Conservation (phyloP, 2,888 invertebrate genomes). For the Cactoblastis cactorum region DNA sequence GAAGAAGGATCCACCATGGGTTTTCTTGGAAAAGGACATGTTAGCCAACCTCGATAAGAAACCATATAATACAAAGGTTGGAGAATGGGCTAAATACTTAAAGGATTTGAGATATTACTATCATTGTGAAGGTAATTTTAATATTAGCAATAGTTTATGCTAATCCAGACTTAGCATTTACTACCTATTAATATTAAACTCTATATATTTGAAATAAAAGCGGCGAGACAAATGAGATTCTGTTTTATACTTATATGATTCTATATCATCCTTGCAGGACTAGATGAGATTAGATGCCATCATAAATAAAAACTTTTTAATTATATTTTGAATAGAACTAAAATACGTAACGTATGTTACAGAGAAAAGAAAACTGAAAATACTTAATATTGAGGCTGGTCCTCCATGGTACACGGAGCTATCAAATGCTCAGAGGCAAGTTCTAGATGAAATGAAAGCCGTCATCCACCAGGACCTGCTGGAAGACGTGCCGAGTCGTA, state of each 20-base stretch:
- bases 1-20: slow-evolving; percentile 62
- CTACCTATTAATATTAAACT: not conserved
- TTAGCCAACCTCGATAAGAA: slow-evolving; percentile 45
- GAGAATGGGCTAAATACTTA: slow-evolving; percentile 56
- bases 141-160: no score
- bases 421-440: slow-evolving; percentile 48
- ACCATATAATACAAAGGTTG: slow-evolving; percentile 66
- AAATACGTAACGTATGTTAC: no score
- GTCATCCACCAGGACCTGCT: slow-evolving; percentile 63
- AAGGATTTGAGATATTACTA: slow-evolving; percentile 48
- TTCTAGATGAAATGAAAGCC: slow-evolving; percentile 40
- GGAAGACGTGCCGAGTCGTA: slow-evolving; percentile 54
- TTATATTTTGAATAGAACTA: no score
- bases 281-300: no score
- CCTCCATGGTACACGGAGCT: slow-evolving; percentile 63
- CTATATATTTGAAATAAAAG: no score
- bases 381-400: slow-evolving; percentile 46
- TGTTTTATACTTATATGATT: no score
- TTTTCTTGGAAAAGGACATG: slow-evolving; percentile 64
- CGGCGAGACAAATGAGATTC: no score
- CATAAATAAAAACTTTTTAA: no score
- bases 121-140: slow-evolving; percentile 46
- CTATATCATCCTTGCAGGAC: no score
- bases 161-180: no score
- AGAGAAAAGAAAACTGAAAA: slow-evolving; percentile 43